Evolutionary conservation across 2,888 invertebrate species (phyloP).

Genomic region (Ichneumoninae sp.): DNA sequence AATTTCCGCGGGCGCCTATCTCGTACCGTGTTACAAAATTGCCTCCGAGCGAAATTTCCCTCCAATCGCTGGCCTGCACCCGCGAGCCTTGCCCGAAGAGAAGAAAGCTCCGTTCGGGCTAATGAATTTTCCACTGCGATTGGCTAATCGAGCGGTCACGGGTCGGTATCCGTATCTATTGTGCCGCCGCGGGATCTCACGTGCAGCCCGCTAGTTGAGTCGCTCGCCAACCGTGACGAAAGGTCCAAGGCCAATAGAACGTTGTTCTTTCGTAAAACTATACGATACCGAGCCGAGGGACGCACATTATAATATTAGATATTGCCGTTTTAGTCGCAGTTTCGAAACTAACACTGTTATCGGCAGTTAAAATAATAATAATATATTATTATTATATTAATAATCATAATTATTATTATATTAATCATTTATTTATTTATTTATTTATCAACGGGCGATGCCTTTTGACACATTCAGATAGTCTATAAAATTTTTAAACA

Average conservation of each 20-base stretch:
- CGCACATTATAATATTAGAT: too few relatives aligned
- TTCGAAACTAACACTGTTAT: slow-evolving; percentile 14
- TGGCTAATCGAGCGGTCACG: slow-evolving; percentile 47
- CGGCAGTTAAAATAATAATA: not conserved
- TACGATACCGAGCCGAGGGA: slow-evolving; percentile 3
- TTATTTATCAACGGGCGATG: too few relatives aligned
- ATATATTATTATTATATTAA: too few relatives aligned
- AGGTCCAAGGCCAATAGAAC: slow-evolving; percentile 64
- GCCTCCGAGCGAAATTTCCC: not conserved
- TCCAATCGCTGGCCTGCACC: not conserved
- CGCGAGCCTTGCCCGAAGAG: not conserved
- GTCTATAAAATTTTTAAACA: too few relatives aligned
- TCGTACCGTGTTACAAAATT: too few relatives aligned
- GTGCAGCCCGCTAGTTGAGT: slow-evolving; percentile 23
- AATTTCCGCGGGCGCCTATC: not conserved
- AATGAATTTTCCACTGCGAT: slow-evolving; percentile 59
- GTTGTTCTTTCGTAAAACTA: slow-evolving; percentile 59
- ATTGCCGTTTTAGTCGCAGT: not conserved
- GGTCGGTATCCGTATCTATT: slow-evolving; percentile 38
- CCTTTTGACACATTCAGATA: too few relatives aligned
- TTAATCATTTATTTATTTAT: too few relatives aligned
- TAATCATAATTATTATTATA: too few relatives aligned
- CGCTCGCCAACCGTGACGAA: slow-evolving; percentile 56
- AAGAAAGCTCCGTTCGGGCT: not conserved
- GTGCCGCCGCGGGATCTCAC: slow-evolving; percentile 15